Percentiles rank a stretch among this genome's conserved stretches.
Evolutionary conservation across 64 coral and sea anemone genomes (phyloP).

Genomic region (Acropora tenuis): DNA sequence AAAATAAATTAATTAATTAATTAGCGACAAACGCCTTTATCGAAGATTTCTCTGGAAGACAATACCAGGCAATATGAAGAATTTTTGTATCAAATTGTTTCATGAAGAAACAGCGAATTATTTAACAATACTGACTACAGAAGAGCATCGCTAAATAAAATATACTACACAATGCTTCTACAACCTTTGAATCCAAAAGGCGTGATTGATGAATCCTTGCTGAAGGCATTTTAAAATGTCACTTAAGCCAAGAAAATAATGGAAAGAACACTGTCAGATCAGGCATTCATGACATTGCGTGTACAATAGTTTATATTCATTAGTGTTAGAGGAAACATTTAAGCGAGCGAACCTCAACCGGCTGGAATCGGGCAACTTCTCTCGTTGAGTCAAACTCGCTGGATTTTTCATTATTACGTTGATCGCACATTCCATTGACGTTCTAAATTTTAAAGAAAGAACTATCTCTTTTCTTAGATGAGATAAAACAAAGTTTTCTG

Average conservation of each 20-base stretch:
- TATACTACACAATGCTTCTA: too few relatives aligned
- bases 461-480: neutral
- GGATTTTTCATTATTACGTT: conserved; percentile 18
- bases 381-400: neutral
- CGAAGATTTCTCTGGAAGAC: neutral
- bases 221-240: neutral
- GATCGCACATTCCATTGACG: neutral
- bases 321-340: neutral
- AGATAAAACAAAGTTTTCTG: conserved; percentile 1
- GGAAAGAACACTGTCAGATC: neutral
- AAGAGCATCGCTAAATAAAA: too few relatives aligned
- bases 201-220: neutral
- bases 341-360: neutral
- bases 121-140: too few relatives aligned
- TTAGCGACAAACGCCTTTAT: neutral
- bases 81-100: too few relatives aligned
- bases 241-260: conserved; percentile 14
- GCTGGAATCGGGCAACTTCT: conserved; percentile 19
- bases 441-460: neutral
- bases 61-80: neutral
- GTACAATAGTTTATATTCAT: neutral
- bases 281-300: conserved; percentile 25
- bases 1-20: neutral
- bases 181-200: neutral
- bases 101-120: too few relatives aligned